Base-by-base conservation (phyloP, 2,888 invertebrate species). In the Kryphioiulus occultus region DNA sequence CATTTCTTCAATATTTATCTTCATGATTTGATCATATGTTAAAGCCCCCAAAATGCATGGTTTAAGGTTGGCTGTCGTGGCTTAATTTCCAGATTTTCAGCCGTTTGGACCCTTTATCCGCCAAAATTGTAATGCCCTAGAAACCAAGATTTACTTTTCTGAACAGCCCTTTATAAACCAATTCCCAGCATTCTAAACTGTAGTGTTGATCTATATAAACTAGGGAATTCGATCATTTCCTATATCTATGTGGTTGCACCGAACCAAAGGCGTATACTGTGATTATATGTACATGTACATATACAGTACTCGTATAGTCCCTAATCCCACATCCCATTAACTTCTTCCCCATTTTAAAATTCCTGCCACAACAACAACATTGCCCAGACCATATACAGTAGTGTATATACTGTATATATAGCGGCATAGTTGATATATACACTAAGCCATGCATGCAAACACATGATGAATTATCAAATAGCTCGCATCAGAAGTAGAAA, bases 301-400 rank as follows among this genome's bases (percentile, higher is more conserved):
- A n/a, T n/a, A 12, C 9, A 9, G 44, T 44, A 4, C 44, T 44
- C 12, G 53, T n/a, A n/a, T 53, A n/a, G 53, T 12, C n/a, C 53
- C n/a, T 53, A 53, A n/a, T 53, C 53, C 53, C 53, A 53, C 12
- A 53, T 53, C 53, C 53, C 53, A 53, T 53, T 53, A 53, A 53
- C 53, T 53, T 53, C n/a, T 53, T 53, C n/a, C 53, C 53, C 53
- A 53, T 53, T 53, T 53, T 53, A n/a, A 53, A 53, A 53, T 53
- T 53, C 19, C 19, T n/a, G 53, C n/a, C 53, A 53, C 19, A 53
- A 53, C 12, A 47, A 47, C 47, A 53, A 53, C 53, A n/a, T 19
- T 7, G n/a, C n/a, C 53, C 4, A n/a, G 1, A n/a, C 53, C n/a
- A 53, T 47, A 17, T 5, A 2, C 47, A 5, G 2, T 39, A n/a